Percentiles rank a stretch among this genome's conserved stretches.
These are phyloP conservation scores for Leucophenga montana DNA, from an alignment of 2,888 invertebrate species.

Conservation along the genomic window DNA sequence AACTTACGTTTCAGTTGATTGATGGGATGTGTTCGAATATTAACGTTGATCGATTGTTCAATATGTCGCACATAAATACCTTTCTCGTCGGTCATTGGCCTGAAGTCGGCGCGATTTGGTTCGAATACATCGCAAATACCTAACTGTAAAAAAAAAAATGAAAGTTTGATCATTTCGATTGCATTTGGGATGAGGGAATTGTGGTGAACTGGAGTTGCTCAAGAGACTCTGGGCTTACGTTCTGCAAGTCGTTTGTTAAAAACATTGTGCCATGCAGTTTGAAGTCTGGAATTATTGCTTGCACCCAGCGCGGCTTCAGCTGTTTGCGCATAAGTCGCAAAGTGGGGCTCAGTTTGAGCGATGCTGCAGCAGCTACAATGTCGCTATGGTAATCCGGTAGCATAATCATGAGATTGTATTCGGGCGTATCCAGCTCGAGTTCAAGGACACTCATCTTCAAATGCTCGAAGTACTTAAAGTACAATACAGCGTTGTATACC, in stretches of 20 bases:
- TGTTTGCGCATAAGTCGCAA: conserved; percentile 81
- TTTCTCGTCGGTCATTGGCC: conserved; percentile 84
- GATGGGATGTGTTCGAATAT: conserved; percentile 82
- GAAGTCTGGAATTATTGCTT: conserved; percentile 86
- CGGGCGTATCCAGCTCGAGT: conserved; percentile 85
- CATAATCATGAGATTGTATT: conserved; percentile 84
- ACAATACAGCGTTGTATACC: conserved; percentile 84
- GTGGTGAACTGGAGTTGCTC: neutral
- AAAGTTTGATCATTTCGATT: conserved; percentile 53
- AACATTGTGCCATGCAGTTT: conserved; percentile 85
- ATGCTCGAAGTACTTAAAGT: conserved; percentile 82
- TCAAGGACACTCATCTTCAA: conserved; percentile 83
- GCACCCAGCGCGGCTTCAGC: conserved; percentile 81
- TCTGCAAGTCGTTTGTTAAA: conserved; percentile 86
- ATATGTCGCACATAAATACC: conserved; percentile 87
- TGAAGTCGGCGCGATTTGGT: conserved; percentile 84
- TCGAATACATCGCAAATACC: conserved; percentile 87
- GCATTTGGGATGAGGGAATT: conserved; percentile 30
- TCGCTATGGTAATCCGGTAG: conserved; percentile 80
- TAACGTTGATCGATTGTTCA: conserved; percentile 88
- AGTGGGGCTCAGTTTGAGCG: conserved; percentile 77
- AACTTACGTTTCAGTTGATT: conserved; percentile 73
- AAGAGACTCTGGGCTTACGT: conserved; percentile 75
- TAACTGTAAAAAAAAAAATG: conserved; percentile 75
- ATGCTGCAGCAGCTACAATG: conserved; percentile 78